Percentiles rank a stretch among this genome's conserved stretches.
These are phyloP conservation scores for Trichogramma dendrolimi DNA, from an alignment of 2,888 invertebrate genomes.

Conservation along the genomic window DNA sequence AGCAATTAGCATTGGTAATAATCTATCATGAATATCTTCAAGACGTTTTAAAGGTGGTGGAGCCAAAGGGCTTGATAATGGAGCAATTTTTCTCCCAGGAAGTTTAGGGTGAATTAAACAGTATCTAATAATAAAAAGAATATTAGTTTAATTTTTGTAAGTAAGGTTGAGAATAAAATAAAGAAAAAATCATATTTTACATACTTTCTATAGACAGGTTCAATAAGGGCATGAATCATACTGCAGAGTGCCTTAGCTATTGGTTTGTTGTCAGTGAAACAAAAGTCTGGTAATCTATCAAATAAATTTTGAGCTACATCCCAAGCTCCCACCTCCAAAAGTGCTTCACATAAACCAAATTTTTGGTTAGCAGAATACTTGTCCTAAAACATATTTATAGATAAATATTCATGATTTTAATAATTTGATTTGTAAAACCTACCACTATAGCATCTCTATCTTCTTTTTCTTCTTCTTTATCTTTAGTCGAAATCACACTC, in stretches of 20 bases:
- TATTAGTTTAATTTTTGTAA: not conserved
- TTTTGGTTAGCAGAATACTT: constrained; percentile 78
- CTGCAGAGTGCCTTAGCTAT: constrained; percentile 74
- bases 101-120: constrained; percentile 71
- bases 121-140: constrained; percentile 56
- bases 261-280: constrained; percentile 72
- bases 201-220: constrained; percentile 79
- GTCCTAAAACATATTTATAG: constrained; percentile 38
- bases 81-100: constrained; percentile 54
- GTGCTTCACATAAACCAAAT: constrained; percentile 84
- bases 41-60: constrained; percentile 67
- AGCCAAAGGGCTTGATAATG: constrained; percentile 59
- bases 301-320: constrained; percentile 75
- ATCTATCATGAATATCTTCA: constrained; percentile 67
- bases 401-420: not conserved
- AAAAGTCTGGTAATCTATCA: constrained; percentile 76
- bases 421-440: constrained; percentile 23
- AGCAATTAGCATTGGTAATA: constrained; percentile 79
- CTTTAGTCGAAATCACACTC: constrained; percentile 76
- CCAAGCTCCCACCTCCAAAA: constrained; percentile 88
- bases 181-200: not conserved
- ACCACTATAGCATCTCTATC: constrained; percentile 69
- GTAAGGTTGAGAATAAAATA: not conserved
- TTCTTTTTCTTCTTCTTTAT: constrained; percentile 67
- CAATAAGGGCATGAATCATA: constrained; percentile 78